Evolutionary conservation across 92 coral and sea anemone genomes (phyloP).

Genomic region (Paragorgia papillata): DNA sequence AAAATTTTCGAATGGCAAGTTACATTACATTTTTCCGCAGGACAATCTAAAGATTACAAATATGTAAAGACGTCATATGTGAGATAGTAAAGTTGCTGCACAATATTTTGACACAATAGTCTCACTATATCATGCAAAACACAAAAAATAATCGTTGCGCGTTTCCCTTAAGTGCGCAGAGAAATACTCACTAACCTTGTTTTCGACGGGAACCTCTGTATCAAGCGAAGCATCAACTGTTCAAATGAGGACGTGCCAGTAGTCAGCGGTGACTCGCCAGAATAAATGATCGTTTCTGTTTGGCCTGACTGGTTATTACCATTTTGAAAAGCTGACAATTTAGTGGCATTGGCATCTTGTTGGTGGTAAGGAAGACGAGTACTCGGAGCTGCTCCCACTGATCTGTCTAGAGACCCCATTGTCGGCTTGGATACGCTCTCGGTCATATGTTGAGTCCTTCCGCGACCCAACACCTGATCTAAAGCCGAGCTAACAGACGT

Average conservation of each 20-base stretch:
- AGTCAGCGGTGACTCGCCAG: not conserved
- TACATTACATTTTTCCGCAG: too few relatives aligned
- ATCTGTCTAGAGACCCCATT: too few relatives aligned
- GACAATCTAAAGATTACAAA: too few relatives aligned
- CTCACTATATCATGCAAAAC: too few relatives aligned
- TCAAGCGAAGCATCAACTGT: constrained; percentile 4
- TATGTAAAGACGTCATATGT: too few relatives aligned
- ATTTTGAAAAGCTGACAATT: not conserved
- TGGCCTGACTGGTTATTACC: not conserved
- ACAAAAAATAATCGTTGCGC: too few relatives aligned
- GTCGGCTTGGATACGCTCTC: too few relatives aligned
- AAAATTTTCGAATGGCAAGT: too few relatives aligned
- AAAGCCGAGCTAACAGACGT: not conserved
- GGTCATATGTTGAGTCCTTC: too few relatives aligned
- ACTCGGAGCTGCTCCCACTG: not conserved
- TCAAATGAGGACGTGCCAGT: not conserved
- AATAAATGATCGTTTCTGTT: not conserved
- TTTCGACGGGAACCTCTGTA: constrained; percentile 26
- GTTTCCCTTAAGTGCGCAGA: not conserved
- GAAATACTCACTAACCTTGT: constrained; percentile 9
- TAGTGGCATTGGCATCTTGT: not conserved
- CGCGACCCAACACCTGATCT: not conserved
- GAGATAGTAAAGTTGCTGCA: too few relatives aligned
- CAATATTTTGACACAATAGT: too few relatives aligned
- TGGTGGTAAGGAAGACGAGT: not conserved